Evolutionary conservation across 2,113 vertebrate genomes (phyloP), one percentile per base, ranked within the genome.

Genomic region (Corythoichthys intestinalis): DNA sequence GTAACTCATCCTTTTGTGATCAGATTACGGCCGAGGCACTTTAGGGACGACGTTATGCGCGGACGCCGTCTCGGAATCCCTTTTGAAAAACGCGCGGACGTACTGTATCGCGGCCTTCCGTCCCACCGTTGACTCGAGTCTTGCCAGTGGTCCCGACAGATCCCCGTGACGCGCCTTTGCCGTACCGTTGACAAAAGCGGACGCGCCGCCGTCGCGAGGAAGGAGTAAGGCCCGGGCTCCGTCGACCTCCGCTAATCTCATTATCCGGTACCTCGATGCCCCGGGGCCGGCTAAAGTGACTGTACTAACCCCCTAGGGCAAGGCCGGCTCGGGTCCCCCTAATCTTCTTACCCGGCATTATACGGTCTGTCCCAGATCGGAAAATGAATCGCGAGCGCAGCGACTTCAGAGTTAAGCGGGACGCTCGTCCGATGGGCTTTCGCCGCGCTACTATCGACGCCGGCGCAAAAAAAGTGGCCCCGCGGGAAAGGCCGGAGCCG

Each of bases 341-440:
- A 89, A 93, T 91, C 92, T 81, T 91, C 90, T 93, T 91, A 91
- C 69, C 17, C 41, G 76, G 90, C 66, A 90, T 92, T 92, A 92
- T 80, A 81, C 78, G 91, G 91, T 90, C 90, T 91, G 87, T 85
- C 85, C 89, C 77, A 87, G 85, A 90, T 90, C 81, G 86, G 20
- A 28, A 44, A 44, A 44, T 5, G 41, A 44, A 44, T 44, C 20
- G 20, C 20, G 20, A 28, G 20, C 20, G 20, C 20, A 28, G 20
- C 20, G 20, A 28, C 20, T 28, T 28, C 20, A 28, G 20, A 28
- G 20, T 28, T 28, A 28, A 28, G 20, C 20, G 20, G 20, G 20
- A 28, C 20, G 20, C 20, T 28, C 20, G 20, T 28, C 20, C 20
- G 20, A 28, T 1, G 20, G 20, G 20, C 20, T 28, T 28, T 28